Evolutionary conservation across 2,113 vertebrate genomes (phyloP).

Genomic region (Corydoras maculifer): DNA sequence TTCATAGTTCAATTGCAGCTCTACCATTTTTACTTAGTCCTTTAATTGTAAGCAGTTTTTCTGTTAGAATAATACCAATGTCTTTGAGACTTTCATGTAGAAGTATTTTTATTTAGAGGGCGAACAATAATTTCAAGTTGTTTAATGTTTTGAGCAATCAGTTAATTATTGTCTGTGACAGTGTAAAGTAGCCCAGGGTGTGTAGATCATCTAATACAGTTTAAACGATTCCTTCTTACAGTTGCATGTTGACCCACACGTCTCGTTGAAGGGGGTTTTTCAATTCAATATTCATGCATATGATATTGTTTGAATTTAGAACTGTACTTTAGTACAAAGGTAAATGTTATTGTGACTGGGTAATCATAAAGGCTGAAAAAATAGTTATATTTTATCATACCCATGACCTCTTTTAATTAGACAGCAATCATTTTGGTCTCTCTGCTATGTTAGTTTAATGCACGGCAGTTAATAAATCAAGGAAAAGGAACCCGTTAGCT

Average conservation of each 20-base stretch:
- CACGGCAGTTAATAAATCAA: too few species aligned
- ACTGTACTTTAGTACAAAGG: conserved; percentile 21
- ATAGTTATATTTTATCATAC: conserved; percentile 18
- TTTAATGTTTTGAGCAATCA: conserved; percentile 41
- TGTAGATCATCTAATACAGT: conserved; percentile 29
- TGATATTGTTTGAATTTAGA: conserved; percentile 10
- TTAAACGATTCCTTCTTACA: conserved; percentile 23
- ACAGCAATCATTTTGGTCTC: conserved; percentile 11
- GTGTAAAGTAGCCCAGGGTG: conserved; percentile 31
- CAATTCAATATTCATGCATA: conserved; percentile 7
- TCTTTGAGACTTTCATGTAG: conserved; percentile 31
- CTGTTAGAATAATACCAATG: conserved; percentile 10
- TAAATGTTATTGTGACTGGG: conserved; percentile 14
- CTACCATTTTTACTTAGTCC: conserved; percentile 23
- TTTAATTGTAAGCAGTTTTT: conserved; percentile 32
- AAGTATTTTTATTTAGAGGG: conserved; percentile 29
- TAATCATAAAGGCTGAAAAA: conserved; percentile 4
- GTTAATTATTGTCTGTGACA: conserved; percentile 22
- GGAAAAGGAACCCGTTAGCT: too few species aligned
- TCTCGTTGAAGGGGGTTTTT: conserved; percentile 26
- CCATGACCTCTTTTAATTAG: not conserved
- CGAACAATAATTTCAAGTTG: conserved; percentile 23
- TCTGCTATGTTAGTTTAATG: conserved; percentile 5
- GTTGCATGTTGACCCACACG: conserved; percentile 40
- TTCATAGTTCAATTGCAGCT: conserved; percentile 25